Conservation (phyloP, 2,113 vertebrate genomes). For the Chrysemys picta region DNA sequence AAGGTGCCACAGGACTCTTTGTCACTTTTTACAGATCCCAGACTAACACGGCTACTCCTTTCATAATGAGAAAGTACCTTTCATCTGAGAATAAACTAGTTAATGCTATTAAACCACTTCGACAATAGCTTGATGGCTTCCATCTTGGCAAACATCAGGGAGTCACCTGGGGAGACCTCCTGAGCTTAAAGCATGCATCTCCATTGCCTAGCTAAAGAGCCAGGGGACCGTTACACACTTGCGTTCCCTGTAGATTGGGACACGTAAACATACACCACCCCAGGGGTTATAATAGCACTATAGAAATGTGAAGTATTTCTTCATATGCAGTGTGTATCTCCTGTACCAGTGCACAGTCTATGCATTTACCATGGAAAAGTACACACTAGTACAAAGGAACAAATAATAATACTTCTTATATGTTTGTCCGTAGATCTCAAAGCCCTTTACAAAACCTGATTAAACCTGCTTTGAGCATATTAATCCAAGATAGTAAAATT, state of each 20-base stretch:
- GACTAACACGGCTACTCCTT: no score
- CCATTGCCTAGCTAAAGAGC: background rate
- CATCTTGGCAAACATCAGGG: background rate
- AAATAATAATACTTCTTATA: background rate
- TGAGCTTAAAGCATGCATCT: background rate
- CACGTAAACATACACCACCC: background rate
- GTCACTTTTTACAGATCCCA: no score
- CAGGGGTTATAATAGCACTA: conserved; percentile 17
- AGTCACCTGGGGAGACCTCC: conserved; percentile 16
- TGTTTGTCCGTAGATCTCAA: background rate
- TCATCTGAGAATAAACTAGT: conserved; percentile 18
- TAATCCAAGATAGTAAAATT: conserved; percentile 22
- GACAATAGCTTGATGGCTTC: background rate
- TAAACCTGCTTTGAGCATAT: conserved; percentile 39
- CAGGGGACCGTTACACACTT: background rate
- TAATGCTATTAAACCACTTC: background rate
- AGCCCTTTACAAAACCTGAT: background rate
- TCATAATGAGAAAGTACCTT: conserved; percentile 65
- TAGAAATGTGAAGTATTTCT: background rate
- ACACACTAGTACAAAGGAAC: conserved; percentile 26
- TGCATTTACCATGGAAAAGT: background rate
- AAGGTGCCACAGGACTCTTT: no score
- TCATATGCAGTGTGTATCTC: background rate
- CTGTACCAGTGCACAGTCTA: background rate
- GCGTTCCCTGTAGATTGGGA: fast-evolving